Conservation (phyloP, 2,888 invertebrate species). For the Ptycholaimellus sp. region DNA sequence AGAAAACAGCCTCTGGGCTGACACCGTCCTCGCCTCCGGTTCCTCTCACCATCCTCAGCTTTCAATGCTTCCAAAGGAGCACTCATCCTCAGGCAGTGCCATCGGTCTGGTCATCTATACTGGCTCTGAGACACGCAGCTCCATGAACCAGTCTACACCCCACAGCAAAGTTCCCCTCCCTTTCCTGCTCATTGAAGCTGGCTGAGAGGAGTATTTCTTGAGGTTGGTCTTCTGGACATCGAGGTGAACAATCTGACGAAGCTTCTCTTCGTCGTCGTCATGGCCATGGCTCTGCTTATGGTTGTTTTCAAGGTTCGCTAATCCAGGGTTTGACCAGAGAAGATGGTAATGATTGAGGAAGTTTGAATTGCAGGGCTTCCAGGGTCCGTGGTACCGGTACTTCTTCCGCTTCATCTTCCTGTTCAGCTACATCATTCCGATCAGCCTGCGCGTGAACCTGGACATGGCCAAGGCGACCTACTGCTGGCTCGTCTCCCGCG, state of each 20-base stretch:
- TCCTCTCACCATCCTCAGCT: too few species aligned
- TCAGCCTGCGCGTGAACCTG: constrained; percentile 78
- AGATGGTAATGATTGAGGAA: too few species aligned
- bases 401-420: constrained; percentile 76
- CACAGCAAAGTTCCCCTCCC: constrained; percentile 51
- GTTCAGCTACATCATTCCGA: constrained; percentile 92
- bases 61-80: too few species aligned
- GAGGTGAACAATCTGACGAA: constrained; percentile 85
- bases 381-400: constrained; percentile 82
- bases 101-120: constrained; percentile 82
- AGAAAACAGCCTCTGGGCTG: constrained; percentile 89
- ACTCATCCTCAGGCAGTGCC: constrained; percentile 69
- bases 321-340: background rate
- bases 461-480: constrained; percentile 94
- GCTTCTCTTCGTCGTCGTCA: constrained; percentile 61
- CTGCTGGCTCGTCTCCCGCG: constrained; percentile 75
- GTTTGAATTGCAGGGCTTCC: constrained; percentile 45
- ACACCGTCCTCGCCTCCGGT: constrained; percentile 68
- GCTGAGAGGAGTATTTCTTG: too few species aligned
- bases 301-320: constrained; percentile 50
- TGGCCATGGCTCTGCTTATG: constrained; percentile 66
- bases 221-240: constrained; percentile 56
- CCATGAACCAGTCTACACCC: constrained; percentile 88
- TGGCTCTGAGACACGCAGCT: constrained; percentile 73
- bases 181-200: too few species aligned